Conservation (phyloP, 1,140 invertebrate species). For the Babylonia areolata region DNA sequence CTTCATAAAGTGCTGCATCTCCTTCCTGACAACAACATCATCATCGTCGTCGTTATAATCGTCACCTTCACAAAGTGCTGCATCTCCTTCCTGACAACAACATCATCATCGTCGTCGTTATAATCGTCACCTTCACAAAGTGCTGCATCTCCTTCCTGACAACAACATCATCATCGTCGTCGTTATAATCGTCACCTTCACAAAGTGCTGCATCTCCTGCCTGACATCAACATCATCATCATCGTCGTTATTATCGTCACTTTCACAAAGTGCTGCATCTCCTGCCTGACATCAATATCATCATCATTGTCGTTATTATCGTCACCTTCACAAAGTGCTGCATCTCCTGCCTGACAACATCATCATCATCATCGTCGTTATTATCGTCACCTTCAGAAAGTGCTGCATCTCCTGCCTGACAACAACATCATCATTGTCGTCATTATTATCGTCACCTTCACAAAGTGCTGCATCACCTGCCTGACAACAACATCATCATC, state of each 20-base stretch:
- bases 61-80: background rate
- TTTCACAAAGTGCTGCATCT: background rate
- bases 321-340: background rate
- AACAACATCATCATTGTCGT: background rate
- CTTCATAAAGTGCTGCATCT: too few relatives aligned
- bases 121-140: conserved; percentile 71
- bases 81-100: too few relatives aligned
- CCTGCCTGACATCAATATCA: background rate
- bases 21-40: too few relatives aligned
- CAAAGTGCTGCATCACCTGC: too few relatives aligned
- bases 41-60: background rate
- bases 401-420: too few relatives aligned
- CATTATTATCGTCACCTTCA: background rate
- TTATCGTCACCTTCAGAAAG: background rate
- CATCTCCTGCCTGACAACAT: background rate
- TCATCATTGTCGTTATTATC: background rate
- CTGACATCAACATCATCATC: background rate
- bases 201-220: too few relatives aligned
- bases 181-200: background rate
- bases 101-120: too few relatives aligned
- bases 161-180: conserved; percentile 1
- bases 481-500: background rate
- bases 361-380: background rate
- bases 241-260: background rate
- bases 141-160: conserved; percentile 75